Percentiles rank a stretch among this genome's conserved stretches.
Conservation (phyloP, 2,797 vertebrate genomes). For the Aselliscus stoliczkanus region DNA sequence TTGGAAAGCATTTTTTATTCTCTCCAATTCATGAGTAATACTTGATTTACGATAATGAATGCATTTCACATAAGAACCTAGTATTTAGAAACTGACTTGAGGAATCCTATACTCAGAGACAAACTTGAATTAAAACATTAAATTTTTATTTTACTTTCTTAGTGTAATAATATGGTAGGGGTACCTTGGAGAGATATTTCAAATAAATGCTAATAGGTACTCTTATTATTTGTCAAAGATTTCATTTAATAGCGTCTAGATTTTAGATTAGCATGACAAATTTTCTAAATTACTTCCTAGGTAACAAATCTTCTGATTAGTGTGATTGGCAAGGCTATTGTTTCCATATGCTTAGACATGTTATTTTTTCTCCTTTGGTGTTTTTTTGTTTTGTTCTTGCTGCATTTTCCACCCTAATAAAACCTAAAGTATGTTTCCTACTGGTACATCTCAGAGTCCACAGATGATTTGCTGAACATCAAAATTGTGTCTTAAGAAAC, state of each 20-base stretch:
- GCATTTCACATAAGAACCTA: background rate
- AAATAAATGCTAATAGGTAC: background rate
- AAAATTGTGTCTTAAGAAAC: background rate
- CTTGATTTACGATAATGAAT: background rate
- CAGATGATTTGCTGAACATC: background rate
- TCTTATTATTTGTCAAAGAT: background rate
- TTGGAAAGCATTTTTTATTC: background rate
- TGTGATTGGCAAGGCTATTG: background rate
- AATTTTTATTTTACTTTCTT: background rate
- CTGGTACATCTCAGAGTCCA: background rate
- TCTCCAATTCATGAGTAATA: background rate
- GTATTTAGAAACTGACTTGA: slow-evolving; percentile 16
- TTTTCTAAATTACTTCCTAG: background rate
- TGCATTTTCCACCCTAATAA: background rate
- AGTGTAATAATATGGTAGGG: background rate
- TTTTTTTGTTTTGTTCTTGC: background rate
- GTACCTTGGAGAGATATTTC: background rate
- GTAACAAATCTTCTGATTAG: background rate
- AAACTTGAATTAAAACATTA: slow-evolving; percentile 12
- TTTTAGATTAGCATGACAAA: background rate
- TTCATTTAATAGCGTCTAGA: background rate
- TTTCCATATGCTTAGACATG: background rate
- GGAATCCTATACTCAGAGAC: background rate
- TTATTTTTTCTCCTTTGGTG: background rate
- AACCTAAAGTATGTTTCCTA: background rate